Percentiles rank a stretch among this genome's conserved stretches.
phyloP scores from a whole-genome alignment of 1,140 invertebrate genomes.

The Oedothorax gibbosus region DNA sequence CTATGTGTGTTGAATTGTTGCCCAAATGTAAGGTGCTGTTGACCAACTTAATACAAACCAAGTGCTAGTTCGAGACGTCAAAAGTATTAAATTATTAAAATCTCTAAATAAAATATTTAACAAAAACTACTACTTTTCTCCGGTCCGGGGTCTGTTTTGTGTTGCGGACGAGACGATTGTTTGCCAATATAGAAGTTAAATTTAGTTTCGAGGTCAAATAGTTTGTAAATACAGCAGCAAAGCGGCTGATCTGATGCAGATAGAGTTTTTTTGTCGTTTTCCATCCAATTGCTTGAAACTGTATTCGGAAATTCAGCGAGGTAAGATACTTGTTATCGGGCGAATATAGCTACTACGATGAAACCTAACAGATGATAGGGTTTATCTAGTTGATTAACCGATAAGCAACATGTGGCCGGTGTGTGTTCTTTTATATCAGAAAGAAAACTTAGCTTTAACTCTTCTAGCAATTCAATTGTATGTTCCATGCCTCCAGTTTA shows the following conservation, averaged over 20 bases:
- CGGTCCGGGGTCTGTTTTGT: not conserved
- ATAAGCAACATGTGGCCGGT: conserved; percentile 24
- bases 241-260: conserved; percentile 58
- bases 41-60: too few relatives aligned
- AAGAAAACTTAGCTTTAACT: too few relatives aligned
- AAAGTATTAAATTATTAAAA: too few relatives aligned
- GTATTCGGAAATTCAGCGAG: conserved; percentile 11
- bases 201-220: conserved; percentile 30
- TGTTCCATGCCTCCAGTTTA: too few relatives aligned
- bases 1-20: too few relatives aligned
- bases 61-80: too few relatives aligned
- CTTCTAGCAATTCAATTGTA: too few relatives aligned
- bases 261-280: conserved; percentile 54
- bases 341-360: not conserved
- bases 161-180: not conserved
- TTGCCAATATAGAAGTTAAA: conserved; percentile 6
- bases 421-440: too few relatives aligned
- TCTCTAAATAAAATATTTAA: too few relatives aligned
- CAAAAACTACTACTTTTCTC: too few relatives aligned
- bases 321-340: conserved; percentile 18
- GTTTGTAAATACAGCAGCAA: conserved; percentile 41
- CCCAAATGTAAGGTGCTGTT: too few relatives aligned
- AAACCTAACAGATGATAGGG: not conserved
- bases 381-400: conserved; percentile 28
- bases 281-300: conserved; percentile 27